Evolutionary conservation across 2,113 vertebrate species (phyloP), one percentile per base, ranked within the genome.

Genomic region (Nesoenas mayeri): DNA sequence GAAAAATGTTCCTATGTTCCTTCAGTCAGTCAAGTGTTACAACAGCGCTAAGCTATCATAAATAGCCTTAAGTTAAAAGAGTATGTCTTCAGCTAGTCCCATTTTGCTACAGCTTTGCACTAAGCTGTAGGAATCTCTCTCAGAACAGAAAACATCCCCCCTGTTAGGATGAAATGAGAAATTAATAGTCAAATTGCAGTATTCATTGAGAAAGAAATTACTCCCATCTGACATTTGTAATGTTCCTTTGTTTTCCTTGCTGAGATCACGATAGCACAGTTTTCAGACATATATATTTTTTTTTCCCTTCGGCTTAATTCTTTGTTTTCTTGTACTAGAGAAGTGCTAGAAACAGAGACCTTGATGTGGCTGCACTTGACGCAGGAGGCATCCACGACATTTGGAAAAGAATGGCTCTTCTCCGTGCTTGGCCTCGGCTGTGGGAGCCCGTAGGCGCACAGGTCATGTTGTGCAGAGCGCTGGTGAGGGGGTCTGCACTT

Each of bases 31-130:
- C 42, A 38, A 58, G 36, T 60, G 66, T 96, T 96, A 85, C 57
- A 79, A 58, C 92, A 85, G 54, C 4, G 20, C 72, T 80, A 93
- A 97, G 64, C 36, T 67, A 79, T 51, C 60, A 79, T 60, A 86
- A 94, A 32, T 24, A 72, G 42, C 2, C 0, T 79, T 54, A 36
- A 64, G 36, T 85, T 85, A 64, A 69, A 73, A 78, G 42, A 53
- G 14, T 40, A 26, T 60, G 53, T 89, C 56, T 94, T 67, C 88
- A 75, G 36, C 42, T 85, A 58, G 56, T 66, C 48, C 82, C 22
- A 9, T 75, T 97, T 96, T 71, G 53, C 83, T 87, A 78, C 50
- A 91, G 7, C 20, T 88, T 95, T 96, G 38, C 28, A 40, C 64
- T 64, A 34, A 91, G 40, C 13, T 5, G 5, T 32, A 40, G 21